These are phyloP conservation scores for Malacoctenus gilli DNA, from an alignment of 2,797 vertebrate species.

Conservation along the genomic window DNA sequence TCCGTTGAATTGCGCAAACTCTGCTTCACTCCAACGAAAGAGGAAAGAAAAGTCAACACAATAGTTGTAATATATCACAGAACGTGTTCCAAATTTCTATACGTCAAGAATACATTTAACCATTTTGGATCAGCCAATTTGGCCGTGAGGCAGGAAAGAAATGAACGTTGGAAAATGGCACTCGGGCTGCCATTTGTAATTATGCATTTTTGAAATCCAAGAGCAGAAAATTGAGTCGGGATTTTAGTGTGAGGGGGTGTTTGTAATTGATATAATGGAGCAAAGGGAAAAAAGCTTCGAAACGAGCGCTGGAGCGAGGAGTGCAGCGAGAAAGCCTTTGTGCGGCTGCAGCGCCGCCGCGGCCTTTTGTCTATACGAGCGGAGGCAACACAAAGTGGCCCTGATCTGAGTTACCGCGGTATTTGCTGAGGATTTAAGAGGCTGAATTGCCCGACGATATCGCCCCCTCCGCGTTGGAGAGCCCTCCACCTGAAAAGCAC, in stretches of 20 bases:
- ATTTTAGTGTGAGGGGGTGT: constrained; percentile 60
- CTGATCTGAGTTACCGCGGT: constrained; percentile 45
- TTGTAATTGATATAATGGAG: constrained; percentile 69
- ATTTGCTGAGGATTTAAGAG: constrained; percentile 61
- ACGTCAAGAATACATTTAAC: constrained; percentile 35
- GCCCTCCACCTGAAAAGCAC: constrained; percentile 31
- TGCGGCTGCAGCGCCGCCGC: constrained; percentile 21
- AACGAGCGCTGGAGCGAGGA: constrained; percentile 47
- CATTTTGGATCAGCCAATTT: constrained; percentile 35
- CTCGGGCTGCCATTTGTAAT: constrained; percentile 59
- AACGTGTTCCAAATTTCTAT: constrained; percentile 22
- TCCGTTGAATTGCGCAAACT: constrained; percentile 8
- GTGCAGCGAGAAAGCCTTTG: no score
- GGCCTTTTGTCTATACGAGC: constrained; percentile 56
- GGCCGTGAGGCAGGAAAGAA: constrained; percentile 19
- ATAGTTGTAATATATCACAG: constrained; percentile 15
- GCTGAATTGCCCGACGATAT: constrained; percentile 47
- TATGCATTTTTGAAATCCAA: constrained; percentile 60
- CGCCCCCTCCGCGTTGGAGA: constrained; percentile 23
- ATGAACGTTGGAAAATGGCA: constrained; percentile 50
- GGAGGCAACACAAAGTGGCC: constrained; percentile 39
- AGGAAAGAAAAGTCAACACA: constrained; percentile 11
- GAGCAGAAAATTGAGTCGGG: constrained; percentile 55
- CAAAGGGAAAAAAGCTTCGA: constrained; percentile 56
- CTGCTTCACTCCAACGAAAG: constrained; percentile 20